Evolutionary conservation across 2,113 vertebrate genomes (phyloP).

Genomic region (Hiodon alosoides): DNA sequence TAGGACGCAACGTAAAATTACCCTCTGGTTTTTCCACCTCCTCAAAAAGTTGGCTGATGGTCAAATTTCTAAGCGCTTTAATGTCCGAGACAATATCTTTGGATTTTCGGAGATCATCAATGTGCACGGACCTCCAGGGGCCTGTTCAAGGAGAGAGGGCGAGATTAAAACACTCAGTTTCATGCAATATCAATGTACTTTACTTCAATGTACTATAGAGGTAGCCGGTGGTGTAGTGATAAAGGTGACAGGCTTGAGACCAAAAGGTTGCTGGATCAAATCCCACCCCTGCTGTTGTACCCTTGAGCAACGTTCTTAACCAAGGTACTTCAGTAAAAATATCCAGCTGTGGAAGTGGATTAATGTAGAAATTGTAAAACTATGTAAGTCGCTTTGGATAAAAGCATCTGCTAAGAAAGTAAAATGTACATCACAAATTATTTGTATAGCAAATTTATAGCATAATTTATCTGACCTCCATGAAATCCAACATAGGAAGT

Average conservation of each 20-base stretch:
- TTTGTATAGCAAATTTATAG: not conserved
- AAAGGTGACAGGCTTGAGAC: no score
- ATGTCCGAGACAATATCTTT: constrained; percentile 77
- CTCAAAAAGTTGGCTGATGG: constrained; percentile 84
- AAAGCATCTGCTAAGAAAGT: no score
- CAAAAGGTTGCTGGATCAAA: no score
- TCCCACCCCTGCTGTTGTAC: no score
- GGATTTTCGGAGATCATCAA: constrained; percentile 84
- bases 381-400: no score
- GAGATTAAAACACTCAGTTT: not conserved
- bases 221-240: not conserved
- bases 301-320: no score
- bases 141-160: constrained; percentile 52
- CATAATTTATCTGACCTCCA: constrained; percentile 65
- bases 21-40: constrained; percentile 39
- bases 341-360: no score
- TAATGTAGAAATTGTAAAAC: no score
- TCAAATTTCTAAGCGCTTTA: constrained; percentile 72
- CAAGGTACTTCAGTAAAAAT: no score
- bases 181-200: not conserved
- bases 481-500: constrained; percentile 82
- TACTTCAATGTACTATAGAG: not conserved
- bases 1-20: constrained; percentile 33
- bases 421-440: not conserved
- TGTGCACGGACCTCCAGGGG: constrained; percentile 85